A percentile compares a stretch with the other conserved stretches of the same genome.
Conservation (phyloP, 1,140 invertebrate species). For the Andricus grossulariae region DNA sequence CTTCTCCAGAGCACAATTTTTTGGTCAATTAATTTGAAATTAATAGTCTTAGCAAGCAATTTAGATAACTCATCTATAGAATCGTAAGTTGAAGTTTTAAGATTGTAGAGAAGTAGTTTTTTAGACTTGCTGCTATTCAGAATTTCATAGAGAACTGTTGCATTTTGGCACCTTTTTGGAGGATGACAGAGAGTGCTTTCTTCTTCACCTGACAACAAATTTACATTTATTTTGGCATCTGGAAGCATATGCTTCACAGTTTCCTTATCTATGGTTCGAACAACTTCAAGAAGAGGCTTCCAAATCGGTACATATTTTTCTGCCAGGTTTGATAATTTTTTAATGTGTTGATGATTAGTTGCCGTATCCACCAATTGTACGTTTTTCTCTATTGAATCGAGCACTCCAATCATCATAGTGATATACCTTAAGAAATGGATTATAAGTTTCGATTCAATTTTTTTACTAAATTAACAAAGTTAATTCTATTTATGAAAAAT, state of each 20-base stretch:
- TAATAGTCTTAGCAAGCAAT: constrained; percentile 56
- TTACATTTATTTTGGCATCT: constrained; percentile 64
- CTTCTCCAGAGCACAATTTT: constrained; percentile 56
- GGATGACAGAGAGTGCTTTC: constrained; percentile 48
- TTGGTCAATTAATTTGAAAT: constrained; percentile 61
- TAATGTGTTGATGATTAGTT: constrained; percentile 51
- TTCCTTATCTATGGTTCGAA: constrained; percentile 46
- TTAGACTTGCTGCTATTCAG: constrained; percentile 59
- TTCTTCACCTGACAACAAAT: constrained; percentile 55
- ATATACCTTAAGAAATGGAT: constrained; percentile 54
- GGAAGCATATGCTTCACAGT: constrained; percentile 57
- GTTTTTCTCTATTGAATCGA: constrained; percentile 60
- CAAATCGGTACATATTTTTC: constrained; percentile 64
- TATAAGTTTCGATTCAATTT: no score
- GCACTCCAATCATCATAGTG: constrained; percentile 47
- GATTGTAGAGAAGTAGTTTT: constrained; percentile 63
- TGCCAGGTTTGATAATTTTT: constrained; percentile 54
- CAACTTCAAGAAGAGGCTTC: constrained; percentile 60
- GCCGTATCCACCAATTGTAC: constrained; percentile 58
- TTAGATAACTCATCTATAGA: constrained; percentile 58
- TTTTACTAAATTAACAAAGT: not conserved
- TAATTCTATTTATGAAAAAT: not conserved
- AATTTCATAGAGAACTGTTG: constrained; percentile 54
- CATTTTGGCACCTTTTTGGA: constrained; percentile 45
- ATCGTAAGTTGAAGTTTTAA: constrained; percentile 57